Percentiles rank a stretch among this genome's conserved stretches.
These are phyloP conservation scores for Apotomis betuletana DNA, from an alignment of 2,888 invertebrate species.

Conservation along the genomic window DNA sequence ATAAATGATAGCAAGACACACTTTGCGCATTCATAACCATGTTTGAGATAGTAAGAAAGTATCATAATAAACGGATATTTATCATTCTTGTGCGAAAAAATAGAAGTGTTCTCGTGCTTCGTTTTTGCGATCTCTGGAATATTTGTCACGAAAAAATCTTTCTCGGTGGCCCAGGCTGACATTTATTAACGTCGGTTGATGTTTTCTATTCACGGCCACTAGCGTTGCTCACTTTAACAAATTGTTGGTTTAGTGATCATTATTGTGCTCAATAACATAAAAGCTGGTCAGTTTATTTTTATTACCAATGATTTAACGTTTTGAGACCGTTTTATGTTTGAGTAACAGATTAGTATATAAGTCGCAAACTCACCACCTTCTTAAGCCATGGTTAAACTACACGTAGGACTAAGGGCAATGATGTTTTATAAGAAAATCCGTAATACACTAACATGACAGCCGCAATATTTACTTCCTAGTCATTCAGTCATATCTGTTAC, in stretches of 20 bases:
- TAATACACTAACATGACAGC: too few species aligned
- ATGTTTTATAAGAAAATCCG: too few species aligned
- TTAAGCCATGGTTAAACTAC: too few species aligned
- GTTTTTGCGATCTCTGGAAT: conserved; percentile 50
- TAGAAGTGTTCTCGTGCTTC: conserved; percentile 39
- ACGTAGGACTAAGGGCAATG: too few species aligned
- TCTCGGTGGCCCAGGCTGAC: conserved; percentile 26
- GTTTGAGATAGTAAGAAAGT: conserved; percentile 44
- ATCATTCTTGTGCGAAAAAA: conserved; percentile 59
- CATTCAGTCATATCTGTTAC: too few species aligned
- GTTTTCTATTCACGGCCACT: conserved; percentile 35
- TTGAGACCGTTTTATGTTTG: too few species aligned
- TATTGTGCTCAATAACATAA: conserved; percentile 6
- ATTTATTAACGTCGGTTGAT: conserved; percentile 36
- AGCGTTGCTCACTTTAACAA: conserved; percentile 24
- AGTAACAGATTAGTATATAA: too few species aligned
- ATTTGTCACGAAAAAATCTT: conserved; percentile 42
- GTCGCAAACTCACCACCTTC: too few species aligned
- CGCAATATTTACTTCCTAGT: too few species aligned
- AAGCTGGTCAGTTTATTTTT: too few species aligned
- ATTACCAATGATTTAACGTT: neutral
- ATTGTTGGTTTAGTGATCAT: conserved; percentile 15
- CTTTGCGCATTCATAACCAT: conserved; percentile 53
- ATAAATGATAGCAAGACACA: conserved; percentile 55
- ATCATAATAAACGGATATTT: conserved; percentile 57